These are phyloP conservation scores for Lepilemur ruficaudatus DNA, from an alignment of 2,797 vertebrate genomes.

Conservation along the genomic window DNA sequence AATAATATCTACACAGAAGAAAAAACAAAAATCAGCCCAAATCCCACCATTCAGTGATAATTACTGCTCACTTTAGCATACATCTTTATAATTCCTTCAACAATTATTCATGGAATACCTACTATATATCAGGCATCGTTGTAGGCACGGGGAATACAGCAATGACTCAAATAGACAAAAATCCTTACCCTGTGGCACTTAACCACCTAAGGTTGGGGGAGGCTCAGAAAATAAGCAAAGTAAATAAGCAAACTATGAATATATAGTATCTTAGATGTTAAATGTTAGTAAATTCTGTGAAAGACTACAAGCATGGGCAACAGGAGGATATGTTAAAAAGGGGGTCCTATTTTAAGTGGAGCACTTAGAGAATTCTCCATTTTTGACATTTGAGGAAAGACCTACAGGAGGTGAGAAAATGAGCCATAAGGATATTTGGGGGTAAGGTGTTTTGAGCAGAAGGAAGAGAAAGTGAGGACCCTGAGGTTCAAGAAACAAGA, in stretches of 20 bases:
- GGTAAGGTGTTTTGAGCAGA: neutral
- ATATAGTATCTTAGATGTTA: neutral
- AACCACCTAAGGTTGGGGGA: neutral
- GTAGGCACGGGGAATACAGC: neutral
- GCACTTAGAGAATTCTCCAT: neutral
- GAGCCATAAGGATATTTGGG: neutral
- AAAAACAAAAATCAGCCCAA: neutral
- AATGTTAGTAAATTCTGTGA: neutral
- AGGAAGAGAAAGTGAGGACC: neutral
- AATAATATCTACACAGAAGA: neutral
- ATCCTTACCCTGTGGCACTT: neutral
- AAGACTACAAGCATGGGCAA: neutral
- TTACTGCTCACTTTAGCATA: neutral
- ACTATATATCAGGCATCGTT: neutral
- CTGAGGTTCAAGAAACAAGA: neutral
- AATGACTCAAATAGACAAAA: neutral
- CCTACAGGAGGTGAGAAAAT: neutral
- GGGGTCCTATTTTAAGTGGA: neutral
- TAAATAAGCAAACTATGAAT: neutral
- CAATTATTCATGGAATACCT: neutral
- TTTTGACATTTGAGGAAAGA: neutral
- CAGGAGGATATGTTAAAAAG: neutral
- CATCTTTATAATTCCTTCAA: neutral
- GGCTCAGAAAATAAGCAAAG: neutral
- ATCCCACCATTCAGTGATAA: neutral